Percentiles rank a stretch among this genome's conserved stretches.
These are phyloP conservation scores for Polymixis flavicincta DNA, from an alignment of 2,888 invertebrate species.

Conservation along the genomic window DNA sequence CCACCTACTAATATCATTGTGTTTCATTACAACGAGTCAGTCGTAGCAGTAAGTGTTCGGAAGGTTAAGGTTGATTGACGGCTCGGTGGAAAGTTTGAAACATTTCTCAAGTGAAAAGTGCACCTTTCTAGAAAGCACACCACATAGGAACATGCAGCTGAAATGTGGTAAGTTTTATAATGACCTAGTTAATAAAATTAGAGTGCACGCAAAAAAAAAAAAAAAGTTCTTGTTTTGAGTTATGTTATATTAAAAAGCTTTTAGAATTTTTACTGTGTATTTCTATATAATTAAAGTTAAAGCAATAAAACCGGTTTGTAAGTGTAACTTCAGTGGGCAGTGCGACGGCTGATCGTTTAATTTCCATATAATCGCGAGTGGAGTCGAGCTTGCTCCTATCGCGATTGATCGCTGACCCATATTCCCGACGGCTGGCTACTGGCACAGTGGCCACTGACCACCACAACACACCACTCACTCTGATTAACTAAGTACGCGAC, in stretches of 20 bases:
- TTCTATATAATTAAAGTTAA: slow-evolving; percentile 17
- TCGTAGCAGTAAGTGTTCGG: slow-evolving; percentile 49
- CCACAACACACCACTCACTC: slow-evolving; percentile 50
- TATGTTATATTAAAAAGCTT: slow-evolving; percentile 31
- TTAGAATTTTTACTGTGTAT: slow-evolving; percentile 19
- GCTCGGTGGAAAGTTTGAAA: slow-evolving; percentile 66
- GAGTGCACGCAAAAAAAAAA: slow-evolving; percentile 21
- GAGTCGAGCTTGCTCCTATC: slow-evolving; percentile 81
- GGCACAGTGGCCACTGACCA: slow-evolving; percentile 68
- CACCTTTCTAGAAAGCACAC: slow-evolving; percentile 59
- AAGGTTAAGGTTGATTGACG: slow-evolving; percentile 73
- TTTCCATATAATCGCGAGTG: slow-evolving; percentile 85
- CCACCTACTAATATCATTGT: slow-evolving; percentile 42
- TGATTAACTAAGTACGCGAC: slow-evolving; percentile 52
- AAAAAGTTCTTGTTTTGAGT: slow-evolving; percentile 19
- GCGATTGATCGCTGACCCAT: slow-evolving; percentile 88
- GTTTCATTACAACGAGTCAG: slow-evolving; percentile 57
- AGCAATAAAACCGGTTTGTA: slow-evolving; percentile 43
- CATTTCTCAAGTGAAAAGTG: slow-evolving; percentile 68
- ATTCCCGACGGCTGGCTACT: slow-evolving; percentile 69
- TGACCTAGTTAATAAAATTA: slow-evolving; percentile 39
- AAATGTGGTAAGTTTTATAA: slow-evolving; percentile 69
- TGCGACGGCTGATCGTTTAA: slow-evolving; percentile 76
- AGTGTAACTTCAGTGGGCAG: slow-evolving; percentile 50
- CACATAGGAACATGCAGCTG: slow-evolving; percentile 60